Base-by-base conservation (phyloP, 2,113 vertebrate genomes). In the Junco hyemalis region DNA sequence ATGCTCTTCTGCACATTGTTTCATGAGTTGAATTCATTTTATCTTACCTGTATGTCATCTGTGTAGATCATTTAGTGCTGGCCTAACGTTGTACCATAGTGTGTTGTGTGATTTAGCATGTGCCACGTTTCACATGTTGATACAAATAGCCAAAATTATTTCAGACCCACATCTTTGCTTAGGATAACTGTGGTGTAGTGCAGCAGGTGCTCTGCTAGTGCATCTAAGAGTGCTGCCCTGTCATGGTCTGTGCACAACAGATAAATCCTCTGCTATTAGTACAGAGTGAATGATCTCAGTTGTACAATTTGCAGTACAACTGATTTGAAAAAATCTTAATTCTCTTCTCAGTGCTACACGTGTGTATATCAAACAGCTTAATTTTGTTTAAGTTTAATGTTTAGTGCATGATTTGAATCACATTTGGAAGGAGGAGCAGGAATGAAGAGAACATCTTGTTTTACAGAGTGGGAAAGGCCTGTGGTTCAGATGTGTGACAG, bases 71-170 rank as follows among this genome's bases (percentile, higher is more conserved):
- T 50, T 33, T 24, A 56, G 33, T 40, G 31, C 22, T 76, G 57
- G 16, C 18, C 79, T 36, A 47, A 16, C 0, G 1, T 33, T 4
- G 1, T 78, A 28, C 31, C 13, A 4, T 33, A 45, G 51, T 6
- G 2, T 8, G n/a, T 70, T 31, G 28, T 0, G 0, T 36, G 63
- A 64, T 60, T 45, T 78, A 40, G 69, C 83, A 50, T 14, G 5
- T 28, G 9, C 38, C 1, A 0, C 0, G 0, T 83, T 86, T 83
- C 69, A 64, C 1, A 3, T 44, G 9, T 47, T 54, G 79, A 36
- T 76, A 28, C 12, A 69, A 72, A 54, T 33, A 54, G 29, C 9
- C 59, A 24, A 63, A 61, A 48, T 84, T n/a, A 29, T 51, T 64
- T 92, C 71, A 44, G 53, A 10, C 19, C 81, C 28, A 5, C 12